These are phyloP conservation scores for Teleogryllus occipitalis DNA, from an alignment of 1,140 invertebrate genomes.

Conservation along the genomic window DNA sequence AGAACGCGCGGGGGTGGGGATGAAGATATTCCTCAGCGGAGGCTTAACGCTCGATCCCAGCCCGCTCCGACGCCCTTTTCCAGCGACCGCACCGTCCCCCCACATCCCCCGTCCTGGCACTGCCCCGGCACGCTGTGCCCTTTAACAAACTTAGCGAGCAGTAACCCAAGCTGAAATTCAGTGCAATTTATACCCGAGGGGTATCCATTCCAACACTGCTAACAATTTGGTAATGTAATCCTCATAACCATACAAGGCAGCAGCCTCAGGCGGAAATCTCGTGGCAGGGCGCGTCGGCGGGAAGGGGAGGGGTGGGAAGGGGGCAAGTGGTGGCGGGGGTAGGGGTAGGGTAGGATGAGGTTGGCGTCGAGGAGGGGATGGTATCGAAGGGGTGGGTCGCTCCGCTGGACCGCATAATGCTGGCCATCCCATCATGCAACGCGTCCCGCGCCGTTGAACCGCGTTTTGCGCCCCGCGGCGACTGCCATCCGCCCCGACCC, in stretches of 20 bases:
- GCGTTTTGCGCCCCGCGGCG: not conserved
- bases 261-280: not conserved
- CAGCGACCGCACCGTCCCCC: not conserved
- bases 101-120: not conserved
- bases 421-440: not conserved
- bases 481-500: too few relatives aligned
- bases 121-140: too few relatives aligned
- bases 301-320: not conserved
- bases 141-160: slow-evolving; percentile 4
- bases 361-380: too few relatives aligned
- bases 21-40: not conserved
- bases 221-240: not conserved
- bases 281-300: not conserved
- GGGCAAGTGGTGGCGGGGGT: too few relatives aligned
- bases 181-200: not conserved
- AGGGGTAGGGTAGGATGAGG: too few relatives aligned
- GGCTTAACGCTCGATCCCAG: not conserved
- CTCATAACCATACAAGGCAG: slow-evolving; percentile 3
- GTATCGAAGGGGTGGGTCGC: not conserved
- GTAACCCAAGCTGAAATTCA: slow-evolving; percentile 4
- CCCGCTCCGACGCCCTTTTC: not conserved
- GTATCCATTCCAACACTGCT: not conserved
- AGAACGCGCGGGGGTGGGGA: not conserved
- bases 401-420: not conserved
- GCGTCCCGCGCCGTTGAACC: not conserved